Conservation (phyloP, 2,888 invertebrate species). For the Biston stratarius region DNA sequence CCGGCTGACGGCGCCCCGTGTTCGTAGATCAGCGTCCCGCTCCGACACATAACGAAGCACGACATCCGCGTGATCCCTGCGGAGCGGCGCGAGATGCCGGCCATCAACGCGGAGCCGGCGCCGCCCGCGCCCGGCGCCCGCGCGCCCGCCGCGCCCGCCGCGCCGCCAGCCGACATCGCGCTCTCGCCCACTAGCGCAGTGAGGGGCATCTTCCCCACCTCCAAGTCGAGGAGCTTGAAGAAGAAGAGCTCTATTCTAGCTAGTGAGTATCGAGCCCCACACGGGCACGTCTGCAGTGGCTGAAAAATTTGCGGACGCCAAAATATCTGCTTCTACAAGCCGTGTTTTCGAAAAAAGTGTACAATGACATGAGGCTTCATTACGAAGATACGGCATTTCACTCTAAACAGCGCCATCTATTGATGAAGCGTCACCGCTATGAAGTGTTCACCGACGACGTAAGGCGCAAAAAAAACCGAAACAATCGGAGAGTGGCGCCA, state of each 20-base stretch:
- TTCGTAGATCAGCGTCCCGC: constrained; percentile 56
- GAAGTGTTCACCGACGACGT: too few relatives aligned
- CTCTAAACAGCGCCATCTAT: too few relatives aligned
- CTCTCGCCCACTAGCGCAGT: constrained; percentile 82
- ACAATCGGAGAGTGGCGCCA: too few relatives aligned
- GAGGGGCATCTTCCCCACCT: constrained; percentile 85
- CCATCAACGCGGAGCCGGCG: constrained; percentile 64
- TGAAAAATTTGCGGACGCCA: too few relatives aligned
- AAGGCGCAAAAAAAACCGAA: too few relatives aligned
- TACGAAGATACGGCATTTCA: too few relatives aligned
- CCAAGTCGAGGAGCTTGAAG: constrained; percentile 88
- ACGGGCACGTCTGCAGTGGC: too few relatives aligned
- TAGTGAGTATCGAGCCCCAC: constrained; percentile 89
- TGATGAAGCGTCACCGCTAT: too few relatives aligned
- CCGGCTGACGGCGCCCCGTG: background rate
- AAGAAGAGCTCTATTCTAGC: constrained; percentile 91
- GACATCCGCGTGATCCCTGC: constrained; percentile 70
- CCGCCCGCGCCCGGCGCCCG: constrained; percentile 37
- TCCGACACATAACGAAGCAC: constrained; percentile 73
- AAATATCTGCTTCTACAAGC: too few relatives aligned
- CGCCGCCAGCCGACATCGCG: constrained; percentile 41
- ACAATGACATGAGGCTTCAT: too few relatives aligned
- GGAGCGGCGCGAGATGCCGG: constrained; percentile 64
- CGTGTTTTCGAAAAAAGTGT: too few relatives aligned
- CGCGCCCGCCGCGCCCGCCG: constrained; percentile 30